A percentile compares a stretch with the other conserved stretches of the same genome.
phyloP scores from a whole-genome alignment of 1,140 invertebrate species.

The Drosophila parvula region DNA sequence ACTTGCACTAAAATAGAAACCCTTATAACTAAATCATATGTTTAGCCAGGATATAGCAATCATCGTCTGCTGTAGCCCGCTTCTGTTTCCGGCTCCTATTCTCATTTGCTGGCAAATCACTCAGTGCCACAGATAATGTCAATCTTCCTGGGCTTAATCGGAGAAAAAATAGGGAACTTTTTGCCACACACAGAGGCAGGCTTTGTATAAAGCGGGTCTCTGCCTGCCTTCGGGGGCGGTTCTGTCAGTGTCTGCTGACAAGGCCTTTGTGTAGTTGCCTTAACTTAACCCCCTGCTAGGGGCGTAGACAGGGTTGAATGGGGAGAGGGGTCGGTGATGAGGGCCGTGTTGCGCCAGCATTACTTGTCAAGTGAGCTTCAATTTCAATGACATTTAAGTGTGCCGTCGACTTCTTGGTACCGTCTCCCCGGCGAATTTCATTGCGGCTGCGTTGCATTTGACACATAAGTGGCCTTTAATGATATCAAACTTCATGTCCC shows the following conservation, averaged over 20 bases:
- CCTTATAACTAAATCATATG: background rate
- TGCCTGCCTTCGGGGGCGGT: conserved; percentile 25
- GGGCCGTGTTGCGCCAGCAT: conserved; percentile 57
- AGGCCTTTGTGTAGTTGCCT: conserved; percentile 68
- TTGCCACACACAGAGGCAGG: conserved; percentile 27
- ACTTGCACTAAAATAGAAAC: background rate
- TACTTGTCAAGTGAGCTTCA: conserved; percentile 73
- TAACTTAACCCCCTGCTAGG: conserved; percentile 31
- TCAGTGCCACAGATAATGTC: conserved; percentile 59
- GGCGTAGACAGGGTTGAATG: conserved; percentile 2
- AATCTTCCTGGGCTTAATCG: conserved; percentile 24
- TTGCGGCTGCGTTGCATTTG: conserved; percentile 68
- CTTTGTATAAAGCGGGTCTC: conserved; percentile 19
- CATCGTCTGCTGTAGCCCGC: background rate
- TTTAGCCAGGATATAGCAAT: conserved; percentile 19
- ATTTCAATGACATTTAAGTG: conserved; percentile 75
- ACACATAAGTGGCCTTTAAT: conserved; percentile 78
- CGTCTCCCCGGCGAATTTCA: conserved; percentile 22
- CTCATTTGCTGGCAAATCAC: conserved; percentile 49
- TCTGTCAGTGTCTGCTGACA: conserved; percentile 59
- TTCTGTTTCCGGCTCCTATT: background rate
- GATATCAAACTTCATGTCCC: conserved; percentile 71
- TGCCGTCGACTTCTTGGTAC: conserved; percentile 48
- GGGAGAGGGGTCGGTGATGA: background rate
- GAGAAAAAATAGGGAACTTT: conserved; percentile 23